phyloP scores from a whole-genome alignment of 2,797 vertebrate species.

The Schizothorax lantsangensis region DNA sequence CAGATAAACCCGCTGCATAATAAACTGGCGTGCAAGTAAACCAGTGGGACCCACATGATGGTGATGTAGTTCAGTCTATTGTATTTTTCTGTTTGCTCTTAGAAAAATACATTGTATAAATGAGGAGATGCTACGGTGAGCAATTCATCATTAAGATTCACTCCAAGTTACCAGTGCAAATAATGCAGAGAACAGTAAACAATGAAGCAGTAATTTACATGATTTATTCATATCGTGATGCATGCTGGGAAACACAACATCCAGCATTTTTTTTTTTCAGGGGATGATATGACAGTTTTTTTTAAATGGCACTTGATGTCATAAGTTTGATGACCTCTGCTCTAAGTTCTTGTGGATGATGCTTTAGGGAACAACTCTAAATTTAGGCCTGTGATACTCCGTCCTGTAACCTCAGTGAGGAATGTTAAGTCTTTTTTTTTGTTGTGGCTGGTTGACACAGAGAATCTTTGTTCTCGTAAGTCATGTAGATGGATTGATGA shows the following conservation, averaged over 20 bases:
- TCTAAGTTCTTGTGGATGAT: neutral
- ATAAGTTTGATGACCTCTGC: constrained; percentile 4
- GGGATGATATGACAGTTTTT: neutral
- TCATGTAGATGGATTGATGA: constrained; percentile 26
- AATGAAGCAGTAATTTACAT: neutral
- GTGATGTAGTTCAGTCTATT: neutral
- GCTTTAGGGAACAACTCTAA: neutral
- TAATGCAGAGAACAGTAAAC: constrained; percentile 6
- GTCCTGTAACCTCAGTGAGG: neutral
- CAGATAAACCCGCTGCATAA: constrained; percentile 3
- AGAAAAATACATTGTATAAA: neutral
- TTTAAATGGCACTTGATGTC: neutral
- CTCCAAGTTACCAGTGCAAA: neutral
- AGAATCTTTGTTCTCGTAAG: neutral
- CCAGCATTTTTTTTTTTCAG: neutral
- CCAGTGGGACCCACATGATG: neutral
- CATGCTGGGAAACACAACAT: neutral
- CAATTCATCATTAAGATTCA: neutral
- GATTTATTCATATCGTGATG: neutral
- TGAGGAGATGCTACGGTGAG: neutral
- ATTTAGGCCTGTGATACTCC: neutral
- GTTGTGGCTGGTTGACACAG: constrained; percentile 12
- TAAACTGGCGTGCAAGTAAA: neutral
- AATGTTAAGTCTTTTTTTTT: neutral
- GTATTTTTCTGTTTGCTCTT: constrained; percentile 1